These are phyloP conservation scores for Lepidocyrtoides sp. DNA, from an alignment of 2,888 invertebrate species.

Conservation along the genomic window DNA sequence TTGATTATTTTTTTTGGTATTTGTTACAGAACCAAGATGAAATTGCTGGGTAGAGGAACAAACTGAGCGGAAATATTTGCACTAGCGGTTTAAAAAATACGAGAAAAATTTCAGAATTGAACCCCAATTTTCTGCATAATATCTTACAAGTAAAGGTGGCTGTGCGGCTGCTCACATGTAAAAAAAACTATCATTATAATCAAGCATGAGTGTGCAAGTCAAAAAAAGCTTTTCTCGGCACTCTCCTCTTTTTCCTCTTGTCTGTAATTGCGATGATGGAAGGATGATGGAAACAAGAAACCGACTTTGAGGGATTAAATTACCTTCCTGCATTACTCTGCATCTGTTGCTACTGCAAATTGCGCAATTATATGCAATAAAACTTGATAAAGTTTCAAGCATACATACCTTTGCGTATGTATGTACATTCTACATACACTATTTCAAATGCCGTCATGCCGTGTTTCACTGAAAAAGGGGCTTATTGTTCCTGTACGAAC, in stretches of 20 bases:
- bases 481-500: neutral
- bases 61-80: constrained; percentile 70
- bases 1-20: constrained; percentile 1
- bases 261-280: constrained; percentile 35
- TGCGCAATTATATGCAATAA: constrained; percentile 76
- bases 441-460: neutral
- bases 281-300: constrained; percentile 54
- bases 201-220: neutral
- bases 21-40: constrained; percentile 65
- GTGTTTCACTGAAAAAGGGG: neutral
- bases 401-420: too few relatives aligned
- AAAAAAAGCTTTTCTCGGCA: neutral
- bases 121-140: constrained; percentile 48
- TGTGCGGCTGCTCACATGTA: neutral
- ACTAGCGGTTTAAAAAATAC: constrained; percentile 44
- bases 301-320: constrained; percentile 41
- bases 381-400: constrained; percentile 20
- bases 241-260: neutral
- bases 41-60: constrained; percentile 53
- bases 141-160: neutral
- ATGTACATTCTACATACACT: neutral
- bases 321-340: constrained; percentile 56
- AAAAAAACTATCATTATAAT: constrained; percentile 24
- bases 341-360: constrained; percentile 71
- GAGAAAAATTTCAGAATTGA: constrained; percentile 14